Evolutionary conservation across 2,113 vertebrate genomes (phyloP).

Genomic region (Cheirogaleus medius): DNA sequence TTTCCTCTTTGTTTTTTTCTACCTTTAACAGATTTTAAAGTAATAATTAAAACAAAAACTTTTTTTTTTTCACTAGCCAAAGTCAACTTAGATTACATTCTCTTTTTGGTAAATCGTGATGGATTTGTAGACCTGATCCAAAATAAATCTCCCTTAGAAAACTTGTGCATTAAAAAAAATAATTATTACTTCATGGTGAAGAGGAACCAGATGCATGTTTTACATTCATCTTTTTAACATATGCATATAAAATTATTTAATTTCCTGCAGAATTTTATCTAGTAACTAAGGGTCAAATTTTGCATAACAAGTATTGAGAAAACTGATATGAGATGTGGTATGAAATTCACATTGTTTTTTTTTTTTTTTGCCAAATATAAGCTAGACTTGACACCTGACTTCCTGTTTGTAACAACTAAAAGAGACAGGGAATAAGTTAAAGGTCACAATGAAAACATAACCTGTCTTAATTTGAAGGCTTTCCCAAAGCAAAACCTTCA

Average conservation of each 20-base stretch:
- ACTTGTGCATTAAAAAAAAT: not conserved
- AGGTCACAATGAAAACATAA: not conserved
- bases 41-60: not conserved
- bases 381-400: not conserved
- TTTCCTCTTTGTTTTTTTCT: not conserved
- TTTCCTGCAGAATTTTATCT: not conserved
- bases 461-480: not conserved
- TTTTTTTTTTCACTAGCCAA: not conserved
- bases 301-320: not conserved
- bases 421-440: not conserved
- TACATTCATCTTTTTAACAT: not conserved
- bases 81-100: not conserved
- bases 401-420: not conserved
- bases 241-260: not conserved
- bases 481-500: not conserved
- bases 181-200: not conserved
- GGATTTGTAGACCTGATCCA: not conserved
- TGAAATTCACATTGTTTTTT: not conserved
- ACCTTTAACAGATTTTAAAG: not conserved
- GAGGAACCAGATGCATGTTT: not conserved
- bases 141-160: not conserved
- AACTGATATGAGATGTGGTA: fast-evolving
- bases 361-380: not conserved
- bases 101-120: not conserved
- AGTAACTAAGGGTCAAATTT: not conserved